Conservation (phyloP, 2,888 invertebrate genomes). For the Aleiodes leptofemur region DNA sequence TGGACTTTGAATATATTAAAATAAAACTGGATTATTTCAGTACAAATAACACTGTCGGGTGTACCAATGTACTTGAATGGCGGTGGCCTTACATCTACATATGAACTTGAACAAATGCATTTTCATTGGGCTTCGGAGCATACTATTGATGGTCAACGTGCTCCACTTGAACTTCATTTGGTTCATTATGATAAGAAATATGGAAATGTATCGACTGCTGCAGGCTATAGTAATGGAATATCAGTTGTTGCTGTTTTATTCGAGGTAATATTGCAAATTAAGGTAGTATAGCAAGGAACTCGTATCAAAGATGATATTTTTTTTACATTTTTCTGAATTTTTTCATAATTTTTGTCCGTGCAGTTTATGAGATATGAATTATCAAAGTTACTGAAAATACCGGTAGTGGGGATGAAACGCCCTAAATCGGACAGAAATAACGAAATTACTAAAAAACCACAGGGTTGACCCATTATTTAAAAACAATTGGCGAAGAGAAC, state of each 20-base stretch:
- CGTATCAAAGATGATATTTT: too few species aligned
- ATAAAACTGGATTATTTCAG: constrained; percentile 50
- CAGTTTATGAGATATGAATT: too few species aligned
- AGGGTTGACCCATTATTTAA: too few species aligned
- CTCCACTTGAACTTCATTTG: constrained; percentile 81
- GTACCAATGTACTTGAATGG: constrained; percentile 74
- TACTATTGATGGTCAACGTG: constrained; percentile 81
- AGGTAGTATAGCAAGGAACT: too few species aligned
- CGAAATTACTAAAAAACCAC: too few species aligned
- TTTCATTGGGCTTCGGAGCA: constrained; percentile 93
- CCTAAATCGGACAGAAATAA: too few species aligned
- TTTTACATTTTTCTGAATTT: too few species aligned
- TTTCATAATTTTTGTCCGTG: too few species aligned
- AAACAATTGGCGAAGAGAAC: too few species aligned
- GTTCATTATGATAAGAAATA: constrained; percentile 80
- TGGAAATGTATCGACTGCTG: constrained; percentile 76
- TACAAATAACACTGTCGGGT: constrained; percentile 59
- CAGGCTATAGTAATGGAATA: constrained; percentile 78
- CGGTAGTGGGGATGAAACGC: too few species aligned
- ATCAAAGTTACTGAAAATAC: too few species aligned
- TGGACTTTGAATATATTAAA: neutral
- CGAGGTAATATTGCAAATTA: constrained; percentile 74
- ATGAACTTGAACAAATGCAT: constrained; percentile 84
- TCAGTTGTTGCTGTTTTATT: constrained; percentile 82
- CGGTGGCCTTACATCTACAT: constrained; percentile 79